Evolutionary conservation across 2,113 vertebrate genomes (phyloP), one percentile per base, ranked within the genome.

Genomic region (Ameiurus melas): DNA sequence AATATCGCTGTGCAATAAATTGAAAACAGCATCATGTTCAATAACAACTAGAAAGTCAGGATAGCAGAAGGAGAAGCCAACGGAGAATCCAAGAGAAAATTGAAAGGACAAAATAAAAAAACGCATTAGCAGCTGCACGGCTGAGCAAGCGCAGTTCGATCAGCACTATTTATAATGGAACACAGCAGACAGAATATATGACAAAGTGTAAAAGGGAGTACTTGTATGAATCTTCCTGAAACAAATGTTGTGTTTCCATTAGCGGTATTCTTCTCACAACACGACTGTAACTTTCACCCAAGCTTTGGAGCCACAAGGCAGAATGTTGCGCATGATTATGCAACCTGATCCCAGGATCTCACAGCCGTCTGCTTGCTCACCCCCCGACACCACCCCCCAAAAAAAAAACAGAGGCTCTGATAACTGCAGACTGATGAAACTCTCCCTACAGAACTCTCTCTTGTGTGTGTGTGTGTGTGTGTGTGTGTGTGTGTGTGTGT

Each of bases 401-500:
- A 47, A 47, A 47, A 47, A 85, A 81, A 73, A 53, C 73, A 81
- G 83, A 62, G 36, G 36, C 79, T 55, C 73, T 62, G 70, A 68
- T 55, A 64, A 70, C 75, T n/a, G 55, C 62, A 83, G 62, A 66
- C 86, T 82, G 78, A 90, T 87, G 86, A 81, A 90, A 90, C 89
- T 75, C 85, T 87, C 81, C 82, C 85, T 39, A n/a, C 0, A 7
- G 85, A 80, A 84, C 80, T 6, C 1, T 70, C 13, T 55, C 60
- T 82, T 83, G 64, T 87, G 62, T 85, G 66, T 85, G 84, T 77
- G 85, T 60, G 86, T 36, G 36, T 36, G 36, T 36, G 36, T 36
- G 36, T 36, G 36, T 36, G 36, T 36, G 36, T 36, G 36, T 36
- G 36, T 36, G 36, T 36, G 36, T 36, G 36, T 36, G 36, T 36